A percentile compares a stretch with the other conserved stretches of the same genome.
Evolutionary conservation across 2,113 vertebrate species (phyloP).

Genomic region (Engystomops pustulosus): DNA sequence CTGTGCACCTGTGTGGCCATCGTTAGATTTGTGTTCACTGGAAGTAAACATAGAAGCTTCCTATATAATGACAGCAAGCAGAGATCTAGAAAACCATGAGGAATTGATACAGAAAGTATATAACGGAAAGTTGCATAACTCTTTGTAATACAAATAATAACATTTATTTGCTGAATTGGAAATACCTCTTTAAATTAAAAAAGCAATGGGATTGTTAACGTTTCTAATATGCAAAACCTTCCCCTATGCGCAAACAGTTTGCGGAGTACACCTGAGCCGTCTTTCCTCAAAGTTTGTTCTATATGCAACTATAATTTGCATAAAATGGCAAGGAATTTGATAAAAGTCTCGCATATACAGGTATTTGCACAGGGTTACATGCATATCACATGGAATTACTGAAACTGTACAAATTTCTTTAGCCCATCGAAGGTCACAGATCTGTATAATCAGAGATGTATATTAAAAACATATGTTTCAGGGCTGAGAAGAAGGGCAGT

Average conservation of each 20-base stretch:
- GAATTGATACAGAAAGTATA: too few relatives aligned
- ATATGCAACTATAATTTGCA: neutral
- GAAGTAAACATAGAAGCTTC: too few relatives aligned
- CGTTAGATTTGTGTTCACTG: too few relatives aligned
- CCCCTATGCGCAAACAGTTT: neutral
- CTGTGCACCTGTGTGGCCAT: too few relatives aligned
- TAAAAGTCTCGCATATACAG: neutral
- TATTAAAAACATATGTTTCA: slow-evolving; percentile 20
- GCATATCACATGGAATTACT: slow-evolving; percentile 6
- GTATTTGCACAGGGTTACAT: slow-evolving; percentile 1
- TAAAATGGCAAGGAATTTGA: neutral
- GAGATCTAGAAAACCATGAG: too few relatives aligned
- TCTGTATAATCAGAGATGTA: neutral
- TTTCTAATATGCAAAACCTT: neutral
- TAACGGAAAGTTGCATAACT: too few relatives aligned
- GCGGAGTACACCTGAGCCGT: neutral
- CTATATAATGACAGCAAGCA: too few relatives aligned
- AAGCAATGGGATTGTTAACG: too few relatives aligned
- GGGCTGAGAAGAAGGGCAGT: neutral
- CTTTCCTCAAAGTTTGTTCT: neutral
- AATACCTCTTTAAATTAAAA: too few relatives aligned
- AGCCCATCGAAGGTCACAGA: slow-evolving; percentile 10
- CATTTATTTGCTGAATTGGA: too few relatives aligned
- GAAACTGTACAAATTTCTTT: neutral
- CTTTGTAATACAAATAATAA: too few relatives aligned